Base-by-base conservation (phyloP, 2,888 invertebrate genomes). In the Aporophyla nigra region DNA sequence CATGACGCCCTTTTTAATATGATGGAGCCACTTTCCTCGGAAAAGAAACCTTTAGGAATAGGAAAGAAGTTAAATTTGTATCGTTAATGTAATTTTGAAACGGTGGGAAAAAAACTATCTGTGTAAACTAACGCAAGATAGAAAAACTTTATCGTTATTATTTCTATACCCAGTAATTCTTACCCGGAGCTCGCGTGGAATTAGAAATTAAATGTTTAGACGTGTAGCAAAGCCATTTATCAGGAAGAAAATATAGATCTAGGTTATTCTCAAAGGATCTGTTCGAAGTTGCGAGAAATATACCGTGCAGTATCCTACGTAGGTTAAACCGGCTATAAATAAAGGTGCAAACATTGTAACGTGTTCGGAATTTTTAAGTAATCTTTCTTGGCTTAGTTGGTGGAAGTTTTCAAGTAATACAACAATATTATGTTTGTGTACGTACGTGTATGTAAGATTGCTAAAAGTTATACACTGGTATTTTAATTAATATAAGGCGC, bases 161-260 rank as follows among this genome's bases (percentile, higher is more conserved):
- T 59, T 78, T 68, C n/a, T 46, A 16, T 53, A n/a, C 56, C 63
- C 14, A 46, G 65, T 56, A n/a, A 82, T 71, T 66, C 67, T 78
- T 24, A 59, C 54, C 56, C 74, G 33, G 65, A 67, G 43, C 63
- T 76, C 53, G 54, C 46, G 62, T 75, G 65, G 62, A 81, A 81
- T 78, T 83, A 83, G 71, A 83, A 86, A 84, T 85, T 81, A 79
- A 84, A 85, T 79, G 76, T 79, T 82, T 74, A 86, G 82, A 86
- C 63, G 65, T 76, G 63, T 51, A 79, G 61, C 61, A 69, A 67
- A 62, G 62, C 82, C 76, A 77, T 86, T 77, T 86, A 82, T 86
- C 86, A 86, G 63, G 73, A 80, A 74, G 79, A 84, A 86, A 86
- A 84, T 82, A 86, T 83, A 85, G 75, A 86, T 80, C 79, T 75